These are phyloP conservation scores for Philhelius pedissequus DNA, from an alignment of 2,888 invertebrate species.

Conservation along the genomic window DNA sequence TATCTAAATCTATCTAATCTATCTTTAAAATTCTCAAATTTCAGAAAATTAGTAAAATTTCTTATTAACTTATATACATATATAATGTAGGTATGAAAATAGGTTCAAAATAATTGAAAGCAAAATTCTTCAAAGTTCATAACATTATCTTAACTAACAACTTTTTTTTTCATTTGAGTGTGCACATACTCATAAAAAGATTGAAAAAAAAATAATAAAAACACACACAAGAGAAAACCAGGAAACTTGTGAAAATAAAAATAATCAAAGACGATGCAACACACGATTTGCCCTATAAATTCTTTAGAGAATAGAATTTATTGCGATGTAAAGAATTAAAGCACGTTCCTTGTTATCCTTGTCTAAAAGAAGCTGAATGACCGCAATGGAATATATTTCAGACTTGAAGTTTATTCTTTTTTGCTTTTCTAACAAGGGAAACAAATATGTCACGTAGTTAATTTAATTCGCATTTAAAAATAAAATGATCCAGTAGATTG, in stretches of 20 bases:
- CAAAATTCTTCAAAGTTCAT: no score
- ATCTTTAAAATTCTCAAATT: no score
- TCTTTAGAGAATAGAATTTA: constrained; percentile 16
- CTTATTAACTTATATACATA: no score
- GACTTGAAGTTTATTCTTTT: neutral
- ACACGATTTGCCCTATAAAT: constrained; percentile 13
- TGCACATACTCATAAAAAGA: no score
- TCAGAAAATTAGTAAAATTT: no score
- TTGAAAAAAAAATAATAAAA: neutral
- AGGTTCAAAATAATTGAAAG: no score
- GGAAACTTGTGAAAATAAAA: neutral
- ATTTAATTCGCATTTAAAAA: neutral
- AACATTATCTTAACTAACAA: no score
- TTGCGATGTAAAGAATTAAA: neutral
- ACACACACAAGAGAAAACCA: neutral
- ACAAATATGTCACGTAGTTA: constrained; percentile 5
- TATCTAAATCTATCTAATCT: no score
- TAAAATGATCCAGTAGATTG: no score
- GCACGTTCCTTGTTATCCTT: constrained; percentile 17
- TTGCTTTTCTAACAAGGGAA: neutral
- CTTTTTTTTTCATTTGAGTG: no score
- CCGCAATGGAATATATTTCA: neutral
- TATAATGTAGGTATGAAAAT: no score
- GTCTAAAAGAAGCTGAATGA: constrained; percentile 4
- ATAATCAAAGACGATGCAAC: neutral